A percentile compares a stretch with the other conserved stretches of the same genome.
Evolutionary conservation across 2,888 invertebrate species (phyloP).

Genomic region (Dryobotodes eremita): DNA sequence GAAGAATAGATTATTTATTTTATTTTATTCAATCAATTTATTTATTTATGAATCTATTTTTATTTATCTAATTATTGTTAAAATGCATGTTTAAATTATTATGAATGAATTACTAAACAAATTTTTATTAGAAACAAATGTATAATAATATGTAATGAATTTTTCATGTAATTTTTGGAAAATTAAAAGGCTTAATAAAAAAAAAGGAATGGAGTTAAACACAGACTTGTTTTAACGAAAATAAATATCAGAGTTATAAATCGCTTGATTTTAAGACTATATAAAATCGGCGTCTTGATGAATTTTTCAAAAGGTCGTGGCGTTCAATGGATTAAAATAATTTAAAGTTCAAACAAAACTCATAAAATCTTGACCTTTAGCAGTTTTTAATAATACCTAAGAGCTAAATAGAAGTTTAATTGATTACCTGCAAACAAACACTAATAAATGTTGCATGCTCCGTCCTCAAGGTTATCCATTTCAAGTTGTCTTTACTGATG

Average conservation of each 20-base stretch:
- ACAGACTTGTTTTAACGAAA: not conserved
- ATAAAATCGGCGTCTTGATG: not conserved
- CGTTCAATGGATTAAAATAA: not conserved
- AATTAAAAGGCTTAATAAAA: too few species aligned
- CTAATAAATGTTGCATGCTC: slow-evolving; percentile 98
- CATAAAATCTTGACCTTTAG: slow-evolving; percentile 30
- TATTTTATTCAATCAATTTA: too few species aligned
- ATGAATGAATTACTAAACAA: too few species aligned
- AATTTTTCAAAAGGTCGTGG: not conserved
- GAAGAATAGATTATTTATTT: too few species aligned
- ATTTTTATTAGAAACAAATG: too few species aligned
- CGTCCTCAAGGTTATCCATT: slow-evolving; percentile 98
- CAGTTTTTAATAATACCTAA: not conserved
- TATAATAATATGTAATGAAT: too few species aligned
- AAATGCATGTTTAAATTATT: too few species aligned
- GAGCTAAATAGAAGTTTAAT: not conserved
- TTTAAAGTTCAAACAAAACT: not conserved
- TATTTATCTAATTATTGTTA: too few species aligned
- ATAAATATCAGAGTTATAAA: not conserved
- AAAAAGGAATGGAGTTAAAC: not conserved
- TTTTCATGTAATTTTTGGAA: too few species aligned
- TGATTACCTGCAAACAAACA: slow-evolving; percentile 94
- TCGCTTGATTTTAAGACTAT: not conserved
- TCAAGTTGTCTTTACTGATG: slow-evolving; percentile 96
- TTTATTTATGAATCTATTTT: too few species aligned